Evolutionary conservation across 1,140 invertebrate species (phyloP).

Genomic region (Pseudomyrmex pallidus): DNA sequence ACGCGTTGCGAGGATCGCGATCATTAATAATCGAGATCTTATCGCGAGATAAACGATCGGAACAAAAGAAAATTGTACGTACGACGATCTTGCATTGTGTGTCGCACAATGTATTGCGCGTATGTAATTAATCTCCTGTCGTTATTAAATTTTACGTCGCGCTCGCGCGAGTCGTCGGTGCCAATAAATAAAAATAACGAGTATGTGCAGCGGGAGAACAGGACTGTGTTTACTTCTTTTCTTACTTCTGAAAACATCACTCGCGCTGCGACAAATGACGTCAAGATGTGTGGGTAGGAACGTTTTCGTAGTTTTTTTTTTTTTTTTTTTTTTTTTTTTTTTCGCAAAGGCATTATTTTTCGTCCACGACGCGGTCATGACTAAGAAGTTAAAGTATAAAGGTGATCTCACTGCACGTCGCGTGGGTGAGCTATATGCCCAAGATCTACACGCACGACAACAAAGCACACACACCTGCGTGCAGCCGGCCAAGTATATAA

Average conservation of each 20-base stretch:
- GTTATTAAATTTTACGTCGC: too few relatives aligned
- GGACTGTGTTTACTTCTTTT: too few relatives aligned
- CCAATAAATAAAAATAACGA: too few relatives aligned
- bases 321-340: neutral
- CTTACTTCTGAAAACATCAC: too few relatives aligned
- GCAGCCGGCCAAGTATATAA: conserved; percentile 29
- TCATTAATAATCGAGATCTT: conserved; percentile 17
- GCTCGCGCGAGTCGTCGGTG: too few relatives aligned
- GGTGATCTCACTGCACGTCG: conserved; percentile 78
- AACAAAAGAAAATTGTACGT: neutral
- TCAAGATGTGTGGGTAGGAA: conserved; percentile 16
- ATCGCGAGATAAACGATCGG: neutral
- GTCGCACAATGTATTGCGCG: too few relatives aligned
- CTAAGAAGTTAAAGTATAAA: conserved; percentile 76
- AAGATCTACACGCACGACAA: conserved; percentile 74
- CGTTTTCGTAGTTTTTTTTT: conserved; percentile 29
- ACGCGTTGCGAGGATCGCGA: neutral
- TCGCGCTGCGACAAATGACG: conserved; percentile 6
- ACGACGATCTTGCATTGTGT: neutral
- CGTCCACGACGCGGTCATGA: conserved; percentile 65
- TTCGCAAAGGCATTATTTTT: conserved; percentile 56
- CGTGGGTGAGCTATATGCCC: conserved; percentile 78
- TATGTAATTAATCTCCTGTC: too few relatives aligned
- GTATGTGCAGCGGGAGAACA: too few relatives aligned
- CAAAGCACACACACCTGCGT: conserved; percentile 65